Evolutionary conservation across 2,113 vertebrate species (phyloP).

Genomic region (Cynoglossus semilaevis): DNA sequence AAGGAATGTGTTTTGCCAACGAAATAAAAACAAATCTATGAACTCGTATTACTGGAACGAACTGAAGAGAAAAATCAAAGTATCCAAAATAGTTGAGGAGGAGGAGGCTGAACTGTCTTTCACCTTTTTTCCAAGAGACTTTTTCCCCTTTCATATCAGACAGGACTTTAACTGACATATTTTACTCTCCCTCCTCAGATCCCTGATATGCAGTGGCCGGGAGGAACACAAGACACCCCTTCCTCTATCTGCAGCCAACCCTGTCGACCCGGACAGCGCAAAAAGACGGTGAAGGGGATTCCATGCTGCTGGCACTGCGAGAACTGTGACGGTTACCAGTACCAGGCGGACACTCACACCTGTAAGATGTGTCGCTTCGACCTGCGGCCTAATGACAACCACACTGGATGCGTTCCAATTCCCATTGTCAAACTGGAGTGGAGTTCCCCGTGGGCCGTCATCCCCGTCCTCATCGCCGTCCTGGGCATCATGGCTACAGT

Average conservation of each 20-base stretch:
- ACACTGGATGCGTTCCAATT: conserved; percentile 88
- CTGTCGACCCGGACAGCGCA: conserved; percentile 87
- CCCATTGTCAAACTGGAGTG: conserved; percentile 95
- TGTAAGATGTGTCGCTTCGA: conserved; percentile 93
- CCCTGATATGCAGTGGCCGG: conserved; percentile 88
- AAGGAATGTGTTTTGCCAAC: no score
- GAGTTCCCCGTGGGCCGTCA: conserved; percentile 91
- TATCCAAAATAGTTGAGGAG: no score
- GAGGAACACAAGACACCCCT: conserved; percentile 79
- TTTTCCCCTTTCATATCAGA: no score
- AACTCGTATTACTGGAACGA: no score
- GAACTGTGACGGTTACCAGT: conserved; percentile 93
- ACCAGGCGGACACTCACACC: conserved; percentile 89
- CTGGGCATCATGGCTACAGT: conserved; percentile 89
- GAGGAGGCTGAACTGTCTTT: no score
- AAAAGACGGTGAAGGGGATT: conserved; percentile 93
- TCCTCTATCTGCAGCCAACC: conserved; percentile 93
- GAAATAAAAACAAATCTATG: no score
- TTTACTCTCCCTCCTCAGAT: conserved; percentile 66
- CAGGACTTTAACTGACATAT: no score
- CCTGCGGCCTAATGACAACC: conserved; percentile 89
- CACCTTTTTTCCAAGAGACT: no score
- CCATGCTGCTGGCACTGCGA: conserved; percentile 97
- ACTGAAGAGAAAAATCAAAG: no score
- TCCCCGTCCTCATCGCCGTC: conserved; percentile 89